Conservation (phyloP, 2,797 vertebrate species). For the Coccyzus lansbergi region DNA sequence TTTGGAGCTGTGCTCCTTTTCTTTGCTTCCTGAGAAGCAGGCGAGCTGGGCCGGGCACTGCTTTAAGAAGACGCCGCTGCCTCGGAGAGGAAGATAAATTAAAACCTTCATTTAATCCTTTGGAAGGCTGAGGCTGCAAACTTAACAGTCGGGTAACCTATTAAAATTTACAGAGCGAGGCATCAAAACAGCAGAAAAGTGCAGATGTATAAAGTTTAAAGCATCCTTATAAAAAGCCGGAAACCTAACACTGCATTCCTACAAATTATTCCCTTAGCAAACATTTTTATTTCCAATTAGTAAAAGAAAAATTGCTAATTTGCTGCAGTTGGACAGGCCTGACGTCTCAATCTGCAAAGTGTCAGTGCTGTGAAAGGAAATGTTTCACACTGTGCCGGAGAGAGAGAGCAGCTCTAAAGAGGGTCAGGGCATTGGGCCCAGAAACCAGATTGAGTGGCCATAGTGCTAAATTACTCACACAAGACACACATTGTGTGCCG, state of each 20-base stretch:
- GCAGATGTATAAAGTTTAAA: constrained; percentile 41
- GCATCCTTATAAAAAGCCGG: constrained; percentile 65
- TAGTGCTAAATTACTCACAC: constrained; percentile 84
- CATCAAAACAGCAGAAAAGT: constrained; percentile 59
- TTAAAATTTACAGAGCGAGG: constrained; percentile 40
- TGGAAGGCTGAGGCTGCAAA: constrained; percentile 42
- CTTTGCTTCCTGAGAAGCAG: background rate
- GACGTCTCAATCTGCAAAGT: constrained; percentile 96
- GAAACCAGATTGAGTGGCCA: constrained; percentile 86
- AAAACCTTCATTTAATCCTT: constrained; percentile 50
- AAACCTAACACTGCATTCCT: constrained; percentile 76
- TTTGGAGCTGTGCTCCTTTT: background rate
- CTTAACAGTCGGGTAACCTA: constrained; percentile 59
- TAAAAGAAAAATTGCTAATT: constrained; percentile 93
- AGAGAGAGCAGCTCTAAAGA: constrained; percentile 82
- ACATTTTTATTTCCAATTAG: constrained; percentile 98
- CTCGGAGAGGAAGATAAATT: constrained; percentile 33
- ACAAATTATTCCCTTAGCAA: constrained; percentile 81
- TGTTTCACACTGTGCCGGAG: constrained; percentile 83
- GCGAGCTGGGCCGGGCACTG: background rate
- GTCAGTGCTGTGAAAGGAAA: constrained; percentile 91
- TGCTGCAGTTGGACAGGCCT: constrained; percentile 87
- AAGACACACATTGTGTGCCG: constrained; percentile 83
- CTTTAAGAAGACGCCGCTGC: constrained; percentile 4
- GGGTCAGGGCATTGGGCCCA: constrained; percentile 86